Base-by-base conservation (phyloP, 2,113 vertebrate genomes). In the Actenoides hombroni region DNA sequence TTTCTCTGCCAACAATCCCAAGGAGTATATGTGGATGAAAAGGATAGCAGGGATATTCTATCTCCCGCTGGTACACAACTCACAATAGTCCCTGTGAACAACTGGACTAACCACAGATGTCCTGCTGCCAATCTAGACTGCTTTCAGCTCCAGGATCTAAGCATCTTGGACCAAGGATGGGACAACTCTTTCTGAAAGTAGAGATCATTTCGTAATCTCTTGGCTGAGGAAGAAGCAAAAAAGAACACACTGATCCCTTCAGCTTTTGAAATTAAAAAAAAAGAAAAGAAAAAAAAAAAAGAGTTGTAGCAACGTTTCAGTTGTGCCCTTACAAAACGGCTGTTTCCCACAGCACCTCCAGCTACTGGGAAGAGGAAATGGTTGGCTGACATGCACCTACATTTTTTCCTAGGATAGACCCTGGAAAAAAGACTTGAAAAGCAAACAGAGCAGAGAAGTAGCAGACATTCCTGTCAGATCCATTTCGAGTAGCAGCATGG, bases 391-490 rank as follows among this genome's bases (percentile, higher is more conserved):
- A 5, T 26, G 73, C 63, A 89, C 61, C 91, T 86, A 75, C 61
- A 12, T 79, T 90, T 94, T 86, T 95, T 94, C 86, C 86, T 82
- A 87, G 81, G 65, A 91, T 5, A 95, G 81, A 79, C 44, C 53
- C 65, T 87, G 91, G 93, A 96, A 96, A 94, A 96, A 60, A 94
- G 69, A 86, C 35, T 78, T 3, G 2, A 86, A 86, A 96, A 92
- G 77, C 92, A 81, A 97, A 94, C 39, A 95, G n/a, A 86, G 5
- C 46, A 82, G 61, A 79, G 57, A 6, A 89, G 74, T 1, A 86
- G 78, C 86, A 95, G 94, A 92, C 94, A 92, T 79, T 95, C 65
- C 94, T 61, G 89, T 92, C 81, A 87, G 81, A 95, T 92, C 74
- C 91, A 92, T 92, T 95, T 84, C 0, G 4, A 87, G 93, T 3